Evolutionary conservation across 2,888 invertebrate species (phyloP), one percentile per base, ranked within the genome.

Genomic region (Rosalia funebris): DNA sequence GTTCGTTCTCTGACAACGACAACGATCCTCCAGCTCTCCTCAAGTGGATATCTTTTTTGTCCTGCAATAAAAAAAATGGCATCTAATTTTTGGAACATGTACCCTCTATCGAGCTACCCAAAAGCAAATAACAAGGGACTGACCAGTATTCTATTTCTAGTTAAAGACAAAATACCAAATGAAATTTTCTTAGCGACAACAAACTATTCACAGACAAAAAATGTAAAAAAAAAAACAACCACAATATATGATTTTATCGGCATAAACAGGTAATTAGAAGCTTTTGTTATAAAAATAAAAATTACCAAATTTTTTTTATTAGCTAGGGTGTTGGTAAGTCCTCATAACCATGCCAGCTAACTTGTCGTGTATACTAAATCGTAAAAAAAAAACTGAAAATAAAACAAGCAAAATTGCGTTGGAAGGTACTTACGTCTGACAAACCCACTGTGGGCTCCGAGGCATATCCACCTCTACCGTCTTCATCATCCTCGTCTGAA

Each of bases 381-480:
- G 64, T 45, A 60, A 57, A 65, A n/a, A n/a, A n/a, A 60, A 41
- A 16, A 9, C 34, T 34, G 20, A n/a, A n/a, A n/a, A n/a, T n/a
- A n/a, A n/a, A n/a, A n/a, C n/a, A n/a, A n/a, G n/a, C n/a, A n/a
- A n/a, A n/a, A n/a, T n/a, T n/a, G n/a, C n/a, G n/a, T n/a, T n/a
- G n/a, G n/a, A 48, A 42, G 12, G 39, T 36, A 77, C 77, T 76
- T 77, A 85, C 86, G 71, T 85, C 84, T 44, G 69, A 71, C 61
- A 85, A 78, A 54, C 86, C 85, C 55, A 83, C 84, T 5, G 89
- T 88, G 52, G 94, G 94, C 82, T 95, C 95, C 0, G 94, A 94
- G 9, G 90, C 92, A 78, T 95, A 95, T n/a, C 94, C 95, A 9
- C 93, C 94, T 70, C 89, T 90, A 70, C 88, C 89, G 36, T 89